Conservation (phyloP, 2,113 vertebrate genomes). For the chimpanzee (Pan troglodytes) region NHGRI_mPanTro3-v2.1_pri NC_072417.2:14665501-14666000, state of each 20-base stretch:
- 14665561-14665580: not conserved
- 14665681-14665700: not conserved
- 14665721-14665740: not conserved
- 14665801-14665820: not conserved
- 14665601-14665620: not conserved
- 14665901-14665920: too few species aligned
- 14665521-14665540: too few species aligned
- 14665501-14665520: too few species aligned
- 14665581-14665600: not conserved
- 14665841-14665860: not conserved
- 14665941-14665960: too few species aligned
- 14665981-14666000: too few species aligned
- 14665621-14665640: not conserved
- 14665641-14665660: too few species aligned
- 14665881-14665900: not conserved
- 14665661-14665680: not conserved
- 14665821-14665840: not conserved
- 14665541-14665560: too few species aligned
- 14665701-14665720: not conserved
- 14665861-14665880: not conserved
- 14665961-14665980: too few species aligned
- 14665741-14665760: not conserved
- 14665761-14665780: not conserved
- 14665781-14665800: not conserved
- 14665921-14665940: not conserved